Conservation (phyloP, 2,797 vertebrate species). For the Phoxinus dragarum region DNA sequence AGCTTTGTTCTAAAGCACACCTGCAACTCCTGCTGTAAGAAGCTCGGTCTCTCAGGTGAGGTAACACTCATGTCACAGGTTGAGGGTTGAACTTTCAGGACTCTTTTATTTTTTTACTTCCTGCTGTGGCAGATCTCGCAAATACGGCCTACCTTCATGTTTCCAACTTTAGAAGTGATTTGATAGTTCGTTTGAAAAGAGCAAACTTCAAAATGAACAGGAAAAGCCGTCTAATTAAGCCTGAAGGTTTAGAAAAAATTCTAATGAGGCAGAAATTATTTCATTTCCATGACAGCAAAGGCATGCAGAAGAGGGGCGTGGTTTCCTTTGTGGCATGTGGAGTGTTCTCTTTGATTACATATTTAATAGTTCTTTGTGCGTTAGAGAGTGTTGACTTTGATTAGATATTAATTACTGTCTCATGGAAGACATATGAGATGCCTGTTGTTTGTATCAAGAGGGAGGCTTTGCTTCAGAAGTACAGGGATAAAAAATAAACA, state of each 20-base stretch:
- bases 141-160: slow-evolving; percentile 19
- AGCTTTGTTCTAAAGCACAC: slow-evolving; percentile 90
- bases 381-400: slow-evolving; percentile 81
- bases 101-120: slow-evolving; percentile 7
- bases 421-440: slow-evolving; percentile 73
- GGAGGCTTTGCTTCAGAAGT: slow-evolving; percentile 64
- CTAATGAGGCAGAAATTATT: slow-evolving; percentile 63
- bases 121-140: not conserved
- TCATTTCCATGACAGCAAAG: slow-evolving; percentile 79
- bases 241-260: slow-evolving; percentile 36
- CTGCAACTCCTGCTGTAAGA: slow-evolving; percentile 88
- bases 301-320: slow-evolving; percentile 73
- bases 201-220: slow-evolving; percentile 25
- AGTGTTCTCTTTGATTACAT: slow-evolving; percentile 85
- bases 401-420: slow-evolving; percentile 88
- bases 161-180: slow-evolving; percentile 28
- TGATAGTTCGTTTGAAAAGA: slow-evolving; percentile 7
- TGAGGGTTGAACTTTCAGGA: slow-evolving; percentile 7
- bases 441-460: slow-evolving; percentile 76
- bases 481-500: slow-evolving; percentile 74
- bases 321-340: slow-evolving; percentile 78
- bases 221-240: slow-evolving; percentile 46
- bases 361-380: slow-evolving; percentile 80
- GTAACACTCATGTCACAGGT: slow-evolving; percentile 19
- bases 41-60: slow-evolving; percentile 87